Base-by-base conservation (phyloP, 2,797 vertebrate species). In the Sphenodon punctatus region DNA sequence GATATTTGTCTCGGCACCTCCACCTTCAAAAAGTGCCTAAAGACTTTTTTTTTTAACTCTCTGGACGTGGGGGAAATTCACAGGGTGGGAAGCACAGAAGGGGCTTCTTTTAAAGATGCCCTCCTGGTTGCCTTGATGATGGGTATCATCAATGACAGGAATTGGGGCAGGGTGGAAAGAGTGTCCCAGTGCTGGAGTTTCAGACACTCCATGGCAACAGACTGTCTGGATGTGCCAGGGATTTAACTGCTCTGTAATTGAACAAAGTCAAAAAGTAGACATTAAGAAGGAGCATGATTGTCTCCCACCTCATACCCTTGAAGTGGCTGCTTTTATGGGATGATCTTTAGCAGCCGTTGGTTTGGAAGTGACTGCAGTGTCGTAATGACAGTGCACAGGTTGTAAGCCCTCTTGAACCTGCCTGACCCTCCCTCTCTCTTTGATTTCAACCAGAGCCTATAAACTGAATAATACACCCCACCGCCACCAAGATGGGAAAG, bases 91-190 rank as follows among this genome's bases (percentile, higher is more conserved):
- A n/a, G n/a, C n/a, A n/a, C n/a, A n/a, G n/a, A n/a, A n/a, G 5
- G 51, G 15, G 46, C 23, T 0, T 0, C 5, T 1, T 3, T 67
- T 20, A 48, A 36, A 58, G 48, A 36, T 1, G 0, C 20, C 60
- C 20, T 22, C 0, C 2, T 0, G 0, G 23, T 17, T 60, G 38
- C 1, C n/a, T 22, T 41, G 49, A 27, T 48, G 17, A 2, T 20
- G 19, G 16, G 38, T 34, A 32, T 19, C 27, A 8, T 14, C 27
- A 43, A 45, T 4, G 61, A 10, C 27, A 10, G 12, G 42, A 23
- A 41, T n/a, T n/a, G n/a, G n/a, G n/a, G n/a, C n/a, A n/a, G n/a
- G n/a, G n/a, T n/a, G n/a, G n/a, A n/a, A n/a, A n/a, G n/a, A n/a
- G 61, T 12, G 3, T 23, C 20, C 27, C 12, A n/a, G 25, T 13